Percentiles rank a stretch among this genome's conserved stretches.
Evolutionary conservation across 2,113 vertebrate species (phyloP).

Genomic region (Stomatorhinus ivindoensis): DNA sequence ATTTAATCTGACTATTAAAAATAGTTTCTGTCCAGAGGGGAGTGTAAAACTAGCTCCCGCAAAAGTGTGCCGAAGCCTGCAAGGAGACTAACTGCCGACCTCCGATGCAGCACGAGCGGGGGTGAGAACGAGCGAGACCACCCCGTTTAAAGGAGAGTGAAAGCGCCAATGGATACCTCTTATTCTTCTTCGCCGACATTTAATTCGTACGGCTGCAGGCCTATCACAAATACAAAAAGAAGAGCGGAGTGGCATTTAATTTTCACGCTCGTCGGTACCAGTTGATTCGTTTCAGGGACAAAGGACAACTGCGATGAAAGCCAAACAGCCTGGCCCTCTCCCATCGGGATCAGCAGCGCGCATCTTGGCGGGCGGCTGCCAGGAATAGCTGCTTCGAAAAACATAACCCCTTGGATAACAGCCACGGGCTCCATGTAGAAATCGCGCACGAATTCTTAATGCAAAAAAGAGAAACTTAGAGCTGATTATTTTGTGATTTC

Average conservation of each 20-base stretch:
- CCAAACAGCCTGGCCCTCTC: not conserved
- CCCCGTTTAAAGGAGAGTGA: constrained; percentile 58
- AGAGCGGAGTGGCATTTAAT: not conserved
- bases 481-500: not conserved
- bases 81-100: constrained; percentile 24
- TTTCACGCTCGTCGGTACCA: not conserved
- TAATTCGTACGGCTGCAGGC: constrained; percentile 5
- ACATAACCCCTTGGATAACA: not conserved
- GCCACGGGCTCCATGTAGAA: not conserved
- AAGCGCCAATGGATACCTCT: constrained; percentile 38
- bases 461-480: not conserved
- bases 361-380: not conserved
- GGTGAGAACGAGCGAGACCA: constrained; percentile 32
- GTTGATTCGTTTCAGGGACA: not conserved
- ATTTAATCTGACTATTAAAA: not conserved
- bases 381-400: not conserved
- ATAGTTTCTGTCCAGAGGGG: not conserved
- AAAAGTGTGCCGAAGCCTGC: constrained; percentile 26
- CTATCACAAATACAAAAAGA: not conserved
- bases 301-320: not conserved
- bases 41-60: not conserved
- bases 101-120: constrained; percentile 36
- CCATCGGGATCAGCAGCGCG: not conserved
- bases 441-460: not conserved
- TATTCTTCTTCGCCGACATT: constrained; percentile 42